Evolutionary conservation across 1,140 invertebrate genomes (phyloP), one percentile per base, ranked within the genome.

Genomic region (Meloidogyne exigua): DNA sequence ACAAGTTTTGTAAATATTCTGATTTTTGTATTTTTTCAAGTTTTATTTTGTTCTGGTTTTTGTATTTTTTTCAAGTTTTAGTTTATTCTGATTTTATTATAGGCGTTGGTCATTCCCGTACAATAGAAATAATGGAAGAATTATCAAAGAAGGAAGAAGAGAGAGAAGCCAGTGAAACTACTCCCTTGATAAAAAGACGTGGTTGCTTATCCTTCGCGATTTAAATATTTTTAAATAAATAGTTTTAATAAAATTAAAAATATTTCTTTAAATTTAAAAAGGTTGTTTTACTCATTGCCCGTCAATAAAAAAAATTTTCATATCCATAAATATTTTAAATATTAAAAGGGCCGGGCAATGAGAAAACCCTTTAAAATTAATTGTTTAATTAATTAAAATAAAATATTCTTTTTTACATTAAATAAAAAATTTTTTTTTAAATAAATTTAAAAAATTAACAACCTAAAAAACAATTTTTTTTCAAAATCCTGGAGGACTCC

Each of bases 51-150:
- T 49, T 49, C 44, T 49, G 44, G 5, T 49, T n/a, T n/a, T 49
- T 44, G 13, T 18, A 15, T 15, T 13, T 44, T 13, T 18, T 15
- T 15, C 13, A 15, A 2, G 11, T 15, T 18, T 2, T 13, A 15
- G 15, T n/a, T 57, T 57, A 57, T 57, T 57, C 49, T 57, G 49
- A n/a, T 57, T 57, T 18, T 18, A 15, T 21, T 49, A 65, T n/a
- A 86, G 85, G 79, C 73, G 80, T 87, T 75, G 85, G 85, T 18
- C 86, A 87, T 39, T 87, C 85, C 0, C 77, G 70, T 42, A 87
- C 85, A n/a, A 79, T 87, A 13, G 85, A 87, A 81, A 79, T 87
- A 3, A 87, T 87, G 86, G 84, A 87, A 71, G 80, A 83, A 15
- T 79, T 87, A 21, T 71, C 67, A 23, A 76, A 80, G 28, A 57